Base-by-base conservation (phyloP, 2,888 invertebrate species). In the Philhelius pedissequus region DNA sequence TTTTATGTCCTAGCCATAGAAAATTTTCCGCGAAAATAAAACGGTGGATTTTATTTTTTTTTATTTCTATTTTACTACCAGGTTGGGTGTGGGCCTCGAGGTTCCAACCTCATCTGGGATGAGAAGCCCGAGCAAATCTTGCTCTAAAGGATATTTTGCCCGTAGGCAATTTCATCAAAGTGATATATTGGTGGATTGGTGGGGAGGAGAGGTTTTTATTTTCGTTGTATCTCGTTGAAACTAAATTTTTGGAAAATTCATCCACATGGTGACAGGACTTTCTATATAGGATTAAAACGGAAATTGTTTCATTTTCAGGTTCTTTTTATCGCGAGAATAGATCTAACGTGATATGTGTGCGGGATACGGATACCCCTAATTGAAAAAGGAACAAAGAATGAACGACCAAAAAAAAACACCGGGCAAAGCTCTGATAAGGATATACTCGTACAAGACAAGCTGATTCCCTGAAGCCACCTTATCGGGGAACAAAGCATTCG, bases 231-330 rank as follows among this genome's bases (percentile, higher is more conserved):
- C 38, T n/a, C 22, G 4, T 22, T 8, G 30, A 80, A 82, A 73
- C 73, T 45, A 56, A 82, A 77, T 77, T 82, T 82, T 52, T 62
- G 68, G 45, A 73, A 73, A 68, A 69, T 73, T 62, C 77, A 52
- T 78, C 18, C 68, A 73, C 82, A 82, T 82, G 82, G 66, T 62
- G 82, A 77, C 56, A 77, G 43, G 77, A 43, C 68, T 54, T 68
- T 68, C 48, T 48, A 48, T 48, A 48, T 45, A 48, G 73, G 77
- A 77, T 82, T 73, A 73, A 78, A 82, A 78, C 71, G 82, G 82
- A 82, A 82, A 82, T 82, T 82, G 82, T 82, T 82, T 82, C 82
- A 78, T 82, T 82, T 77, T 77, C 73, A 56, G 82, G 62, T 77
- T 60, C 77, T 73, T 77, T 71, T 71, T 82, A 82, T 82, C 82